Percentiles rank a stretch among this genome's conserved stretches.
phyloP scores from a whole-genome alignment of 2,888 invertebrate genomes.

The Agrilus cyanescens region DNA sequence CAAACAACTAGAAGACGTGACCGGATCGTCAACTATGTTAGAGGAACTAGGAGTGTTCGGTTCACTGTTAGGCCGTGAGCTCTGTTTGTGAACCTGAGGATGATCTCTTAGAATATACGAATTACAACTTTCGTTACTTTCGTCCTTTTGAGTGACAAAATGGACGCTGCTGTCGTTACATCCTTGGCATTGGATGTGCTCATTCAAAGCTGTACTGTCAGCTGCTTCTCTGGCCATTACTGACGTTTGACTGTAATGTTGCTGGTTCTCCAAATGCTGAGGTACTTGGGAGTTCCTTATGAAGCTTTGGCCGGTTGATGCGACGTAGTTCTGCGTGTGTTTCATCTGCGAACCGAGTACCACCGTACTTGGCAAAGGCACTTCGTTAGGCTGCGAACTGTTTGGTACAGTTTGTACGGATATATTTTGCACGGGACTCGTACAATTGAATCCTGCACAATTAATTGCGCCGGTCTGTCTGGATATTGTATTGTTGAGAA shows the following conservation, averaged over 20 bases:
- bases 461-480: conserved; percentile 41
- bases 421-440: conserved; percentile 23
- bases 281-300: conserved; percentile 19
- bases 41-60: conserved; percentile 44
- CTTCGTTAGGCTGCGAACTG: conserved; percentile 28
- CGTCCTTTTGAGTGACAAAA: conserved; percentile 20
- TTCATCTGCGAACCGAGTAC: conserved; percentile 26
- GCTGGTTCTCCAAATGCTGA: conserved; percentile 11
- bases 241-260: conserved; percentile 18
- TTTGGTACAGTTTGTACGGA: conserved; percentile 22
- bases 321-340: conserved; percentile 19
- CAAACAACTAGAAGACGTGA: conserved; percentile 55
- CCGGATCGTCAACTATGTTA: conserved; percentile 47
- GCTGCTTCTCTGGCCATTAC: conserved; percentile 20
- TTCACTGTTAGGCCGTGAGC: conserved; percentile 39
- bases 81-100: conserved; percentile 7
- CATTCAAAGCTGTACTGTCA: conserved; percentile 25
- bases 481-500: conserved; percentile 72
- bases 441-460: conserved; percentile 28
- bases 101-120: conserved; percentile 34
- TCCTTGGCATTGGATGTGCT: conserved; percentile 42
- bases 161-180: conserved; percentile 40
- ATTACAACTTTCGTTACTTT: conserved; percentile 33
- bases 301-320: conserved; percentile 24
- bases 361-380: conserved; percentile 34